Percentiles rank a stretch among this genome's conserved stretches.
Conservation (phyloP, 1,140 invertebrate genomes). For the Stratiolaelaps scimitus region DNA sequence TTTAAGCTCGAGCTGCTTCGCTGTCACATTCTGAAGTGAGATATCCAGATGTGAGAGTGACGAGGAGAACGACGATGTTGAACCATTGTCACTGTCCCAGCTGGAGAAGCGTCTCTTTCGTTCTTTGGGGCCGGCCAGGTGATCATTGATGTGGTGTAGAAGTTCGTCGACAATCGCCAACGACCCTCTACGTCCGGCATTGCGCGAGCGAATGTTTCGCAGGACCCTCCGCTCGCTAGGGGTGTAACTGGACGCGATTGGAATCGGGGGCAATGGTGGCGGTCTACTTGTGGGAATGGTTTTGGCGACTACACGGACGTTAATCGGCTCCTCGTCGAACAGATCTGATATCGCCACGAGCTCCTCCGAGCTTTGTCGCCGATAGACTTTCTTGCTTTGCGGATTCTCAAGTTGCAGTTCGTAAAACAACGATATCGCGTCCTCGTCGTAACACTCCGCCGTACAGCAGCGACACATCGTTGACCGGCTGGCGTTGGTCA, state of each 20-base stretch:
- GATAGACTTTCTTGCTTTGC: conserved; percentile 18
- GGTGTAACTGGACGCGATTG: background rate
- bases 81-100: conserved; percentile 23
- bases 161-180: conserved; percentile 17
- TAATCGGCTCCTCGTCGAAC: conserved; percentile 17
- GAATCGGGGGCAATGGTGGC: background rate
- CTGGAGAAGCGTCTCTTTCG: conserved; percentile 15
- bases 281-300: conserved; percentile 14
- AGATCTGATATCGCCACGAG: conserved; percentile 22
- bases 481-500: background rate
- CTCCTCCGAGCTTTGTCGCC: conserved; percentile 14
- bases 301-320: background rate
- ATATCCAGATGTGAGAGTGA: conserved; percentile 3
- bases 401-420: conserved; percentile 25
- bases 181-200: background rate
- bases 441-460: background rate
- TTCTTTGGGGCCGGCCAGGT: background rate
- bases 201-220: background rate
- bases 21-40: conserved; percentile 3
- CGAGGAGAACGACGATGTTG: conserved; percentile 6
- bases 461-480: too few species aligned
- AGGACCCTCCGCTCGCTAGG: background rate
- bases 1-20: background rate
- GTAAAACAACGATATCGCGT: conserved; percentile 2
- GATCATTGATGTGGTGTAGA: conserved; percentile 12